Evolutionary conservation across 2,888 invertebrate genomes (phyloP).

Genomic region (Volucella inanis): DNA sequence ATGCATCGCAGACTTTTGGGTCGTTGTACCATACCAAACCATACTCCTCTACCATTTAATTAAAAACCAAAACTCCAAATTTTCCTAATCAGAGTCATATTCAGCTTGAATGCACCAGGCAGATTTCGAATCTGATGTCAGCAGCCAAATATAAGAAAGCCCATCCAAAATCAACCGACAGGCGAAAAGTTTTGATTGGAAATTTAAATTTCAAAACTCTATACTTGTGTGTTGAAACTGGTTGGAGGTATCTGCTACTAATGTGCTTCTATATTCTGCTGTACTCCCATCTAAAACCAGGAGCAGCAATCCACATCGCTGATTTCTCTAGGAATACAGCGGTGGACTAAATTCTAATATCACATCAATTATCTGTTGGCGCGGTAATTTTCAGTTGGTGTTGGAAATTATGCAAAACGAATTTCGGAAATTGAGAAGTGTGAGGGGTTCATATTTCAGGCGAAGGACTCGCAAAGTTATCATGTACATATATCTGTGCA

Average conservation of each 20-base stretch:
- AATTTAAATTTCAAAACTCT: constrained; percentile 59
- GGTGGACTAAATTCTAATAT: constrained; percentile 49
- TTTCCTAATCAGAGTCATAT: constrained; percentile 49
- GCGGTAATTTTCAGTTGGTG: constrained; percentile 50
- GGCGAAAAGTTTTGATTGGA: constrained; percentile 49
- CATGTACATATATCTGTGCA: too few relatives aligned
- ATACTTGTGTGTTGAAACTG: constrained; percentile 26
- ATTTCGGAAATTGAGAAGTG: constrained; percentile 42
- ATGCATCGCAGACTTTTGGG: neutral
- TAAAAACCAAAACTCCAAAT: constrained; percentile 42
- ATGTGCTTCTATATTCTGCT: neutral
- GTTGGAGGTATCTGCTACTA: neutral
- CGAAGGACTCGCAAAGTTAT: too few relatives aligned
- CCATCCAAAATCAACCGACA: constrained; percentile 26
- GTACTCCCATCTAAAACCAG: neutral
- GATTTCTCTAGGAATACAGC: neutral
- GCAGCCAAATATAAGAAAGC: constrained; percentile 23
- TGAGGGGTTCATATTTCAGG: constrained; percentile 53
- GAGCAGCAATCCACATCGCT: constrained; percentile 17
- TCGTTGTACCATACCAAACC: neutral
- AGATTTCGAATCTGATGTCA: neutral
- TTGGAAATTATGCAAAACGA: constrained; percentile 50
- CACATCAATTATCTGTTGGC: constrained; percentile 54
- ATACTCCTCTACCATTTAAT: constrained; percentile 31
- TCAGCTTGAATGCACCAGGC: constrained; percentile 18